phyloP scores from a whole-genome alignment of 37 sponge, comb jelly and placozoan genomes.

The Theonella swinhoei region DNA sequence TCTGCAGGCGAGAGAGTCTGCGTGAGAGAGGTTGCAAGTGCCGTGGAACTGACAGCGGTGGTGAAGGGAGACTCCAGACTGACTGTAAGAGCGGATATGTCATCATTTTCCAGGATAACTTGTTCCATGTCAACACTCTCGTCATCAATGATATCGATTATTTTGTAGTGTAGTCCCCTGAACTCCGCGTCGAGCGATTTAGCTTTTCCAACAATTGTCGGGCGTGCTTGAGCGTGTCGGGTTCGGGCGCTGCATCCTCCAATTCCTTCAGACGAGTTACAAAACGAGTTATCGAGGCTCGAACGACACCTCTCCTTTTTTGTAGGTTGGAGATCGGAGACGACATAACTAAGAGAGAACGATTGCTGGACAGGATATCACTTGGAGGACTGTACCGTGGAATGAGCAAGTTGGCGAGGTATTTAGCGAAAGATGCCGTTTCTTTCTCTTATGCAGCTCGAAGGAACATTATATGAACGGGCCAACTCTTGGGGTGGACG shows the following conservation, averaged over 20 bases:
- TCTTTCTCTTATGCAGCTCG: slow-evolving; percentile 21
- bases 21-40: slow-evolving; percentile 9
- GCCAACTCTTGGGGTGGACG: too few relatives aligned
- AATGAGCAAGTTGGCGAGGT: not conserved
- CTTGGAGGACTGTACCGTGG: not conserved
- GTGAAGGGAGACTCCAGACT: not conserved
- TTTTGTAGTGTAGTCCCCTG: slow-evolving; percentile 22
- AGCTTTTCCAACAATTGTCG: slow-evolving; percentile 18
- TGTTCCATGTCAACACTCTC: slow-evolving; percentile 11
- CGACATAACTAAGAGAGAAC: not conserved
- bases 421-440: not conserved
- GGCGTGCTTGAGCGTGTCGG: slow-evolving; percentile 15
- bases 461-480: slow-evolving; percentile 54
- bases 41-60: not conserved
- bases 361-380: not conserved
- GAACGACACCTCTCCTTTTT: slow-evolving; percentile 36
- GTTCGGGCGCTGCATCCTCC: slow-evolving; percentile 4
- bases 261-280: slow-evolving; percentile 29
- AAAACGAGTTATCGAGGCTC: slow-evolving; percentile 33
- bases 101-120: slow-evolving; percentile 41
- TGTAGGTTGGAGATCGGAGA: not conserved
- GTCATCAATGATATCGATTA: slow-evolving; percentile 24
- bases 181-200: slow-evolving; percentile 16
- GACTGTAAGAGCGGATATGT: slow-evolving; percentile 14
- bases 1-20: slow-evolving; percentile 24